Conservation (phyloP, 2,888 invertebrate species). For the Rotaria macrura region DNA sequence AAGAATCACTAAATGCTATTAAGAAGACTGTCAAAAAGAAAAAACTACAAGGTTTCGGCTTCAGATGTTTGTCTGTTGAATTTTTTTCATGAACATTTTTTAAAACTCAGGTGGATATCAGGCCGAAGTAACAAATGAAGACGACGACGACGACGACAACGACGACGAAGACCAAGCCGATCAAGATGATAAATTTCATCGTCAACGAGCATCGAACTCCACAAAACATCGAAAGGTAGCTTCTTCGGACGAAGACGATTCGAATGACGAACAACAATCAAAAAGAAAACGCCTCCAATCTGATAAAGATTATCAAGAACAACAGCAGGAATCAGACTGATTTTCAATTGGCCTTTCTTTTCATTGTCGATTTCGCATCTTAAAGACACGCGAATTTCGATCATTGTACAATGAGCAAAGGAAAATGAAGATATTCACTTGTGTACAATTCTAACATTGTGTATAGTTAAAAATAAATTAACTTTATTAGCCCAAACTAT, state of each 20-base stretch:
- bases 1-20: constrained; percentile 21
- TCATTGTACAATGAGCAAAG: no score
- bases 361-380: background rate
- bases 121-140: constrained; percentile 20
- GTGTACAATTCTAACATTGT: no score
- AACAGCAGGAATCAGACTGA: background rate
- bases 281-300: background rate
- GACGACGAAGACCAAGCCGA: constrained; percentile 22
- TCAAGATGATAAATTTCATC: constrained; percentile 9
- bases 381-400: no score
- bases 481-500: no score
- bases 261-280: background rate
- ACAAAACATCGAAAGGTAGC: background rate
- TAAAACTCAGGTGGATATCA: background rate
- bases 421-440: no score
- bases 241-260: background rate
- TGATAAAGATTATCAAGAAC: background rate
- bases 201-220: background rate
- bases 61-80: background rate
- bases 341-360: background rate
- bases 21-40: constrained; percentile 27
- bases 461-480: no score
- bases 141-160: constrained; percentile 19
- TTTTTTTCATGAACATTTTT: background rate
- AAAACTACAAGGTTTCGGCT: background rate